A percentile compares a stretch with the other conserved stretches of the same genome.
Evolutionary conservation across 2,888 invertebrate species (phyloP).

Genomic region (Microctonus aethiopoides): DNA sequence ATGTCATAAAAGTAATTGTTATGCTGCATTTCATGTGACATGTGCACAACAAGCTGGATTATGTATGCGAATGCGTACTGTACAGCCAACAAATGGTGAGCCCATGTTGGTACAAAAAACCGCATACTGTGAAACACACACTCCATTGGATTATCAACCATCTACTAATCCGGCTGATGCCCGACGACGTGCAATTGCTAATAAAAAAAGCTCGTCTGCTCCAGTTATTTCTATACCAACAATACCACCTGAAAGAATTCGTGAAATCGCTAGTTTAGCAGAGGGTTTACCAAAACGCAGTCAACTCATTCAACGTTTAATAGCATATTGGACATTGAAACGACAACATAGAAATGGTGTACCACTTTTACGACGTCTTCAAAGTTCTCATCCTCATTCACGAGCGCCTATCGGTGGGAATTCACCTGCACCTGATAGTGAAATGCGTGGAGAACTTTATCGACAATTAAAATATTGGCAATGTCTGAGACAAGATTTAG

Average conservation of each 20-base stretch:
- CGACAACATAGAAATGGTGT: slow-evolving; percentile 95
- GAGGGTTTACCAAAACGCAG: slow-evolving; percentile 77
- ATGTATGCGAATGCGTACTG: slow-evolving; percentile 97
- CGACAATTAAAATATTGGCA: slow-evolving; percentile 94
- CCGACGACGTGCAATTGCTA: slow-evolving; percentile 67
- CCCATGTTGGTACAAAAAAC: slow-evolving; percentile 92
- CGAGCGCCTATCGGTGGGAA: slow-evolving; percentile 57
- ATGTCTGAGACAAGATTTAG: slow-evolving; percentile 91
- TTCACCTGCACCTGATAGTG: slow-evolving; percentile 59
- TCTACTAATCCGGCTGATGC: slow-evolving; percentile 64
- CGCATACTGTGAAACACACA: slow-evolving; percentile 95
- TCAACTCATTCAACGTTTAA: slow-evolving; percentile 87
- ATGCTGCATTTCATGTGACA: slow-evolving; percentile 98
- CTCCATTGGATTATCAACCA: slow-evolving; percentile 73
- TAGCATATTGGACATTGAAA: slow-evolving; percentile 98
- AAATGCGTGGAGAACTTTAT: slow-evolving; percentile 75
- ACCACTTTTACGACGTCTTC: slow-evolving; percentile 87
- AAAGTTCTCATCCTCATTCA: slow-evolving; percentile 70
- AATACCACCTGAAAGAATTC: slow-evolving; percentile 87
- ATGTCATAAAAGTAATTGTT: slow-evolving; percentile 96
- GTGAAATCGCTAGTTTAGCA: slow-evolving; percentile 81
- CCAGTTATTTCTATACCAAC: slow-evolving; percentile 95
- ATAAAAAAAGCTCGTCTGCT: slow-evolving; percentile 86
- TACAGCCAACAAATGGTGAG: slow-evolving; percentile 75
- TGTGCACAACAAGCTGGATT: slow-evolving; percentile 97